These are phyloP conservation scores for Nebria brevicollis DNA, from an alignment of 2,888 invertebrate genomes.

Conservation along the genomic window DNA sequence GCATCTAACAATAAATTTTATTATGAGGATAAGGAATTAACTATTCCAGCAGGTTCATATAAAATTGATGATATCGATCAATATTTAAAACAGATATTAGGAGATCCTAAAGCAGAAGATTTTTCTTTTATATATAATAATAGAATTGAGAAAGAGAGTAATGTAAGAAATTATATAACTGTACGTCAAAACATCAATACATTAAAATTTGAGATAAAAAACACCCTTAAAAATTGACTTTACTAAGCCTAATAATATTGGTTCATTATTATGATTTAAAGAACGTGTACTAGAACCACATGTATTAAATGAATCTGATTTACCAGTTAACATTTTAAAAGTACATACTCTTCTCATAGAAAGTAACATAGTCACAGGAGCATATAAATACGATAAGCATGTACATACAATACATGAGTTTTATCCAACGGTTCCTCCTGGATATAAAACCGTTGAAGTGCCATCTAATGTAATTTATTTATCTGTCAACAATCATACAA, in stretches of 20 bases:
- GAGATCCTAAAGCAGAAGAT: neutral
- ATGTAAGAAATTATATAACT: neutral
- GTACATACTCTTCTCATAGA: conserved; percentile 51
- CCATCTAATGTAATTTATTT: too few species aligned
- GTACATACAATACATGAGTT: neutral
- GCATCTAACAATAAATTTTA: conserved; percentile 54
- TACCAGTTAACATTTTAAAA: conserved; percentile 53
- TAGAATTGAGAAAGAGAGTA: neutral
- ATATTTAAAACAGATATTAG: conserved; percentile 38
- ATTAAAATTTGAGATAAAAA: conserved; percentile 49
- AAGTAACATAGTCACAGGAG: conserved; percentile 51
- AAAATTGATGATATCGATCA: conserved; percentile 53
- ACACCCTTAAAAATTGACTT: conserved; percentile 46
- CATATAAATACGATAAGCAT: conserved; percentile 50
- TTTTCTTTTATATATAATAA: neutral
- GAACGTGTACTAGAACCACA: too few species aligned
- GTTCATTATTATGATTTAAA: too few species aligned
- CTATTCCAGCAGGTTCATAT: conserved; percentile 53
- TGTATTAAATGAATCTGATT: conserved; percentile 52
- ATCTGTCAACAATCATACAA: too few species aligned
- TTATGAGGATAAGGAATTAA: conserved; percentile 47
- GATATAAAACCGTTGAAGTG: conserved; percentile 51
- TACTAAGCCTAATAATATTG: conserved; percentile 43
- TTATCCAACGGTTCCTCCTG: conserved; percentile 3
- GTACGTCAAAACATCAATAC: conserved; percentile 52